These are phyloP conservation scores for Pterocles burchelli DNA, from an alignment of 2,113 vertebrate species.

Conservation along the genomic window DNA sequence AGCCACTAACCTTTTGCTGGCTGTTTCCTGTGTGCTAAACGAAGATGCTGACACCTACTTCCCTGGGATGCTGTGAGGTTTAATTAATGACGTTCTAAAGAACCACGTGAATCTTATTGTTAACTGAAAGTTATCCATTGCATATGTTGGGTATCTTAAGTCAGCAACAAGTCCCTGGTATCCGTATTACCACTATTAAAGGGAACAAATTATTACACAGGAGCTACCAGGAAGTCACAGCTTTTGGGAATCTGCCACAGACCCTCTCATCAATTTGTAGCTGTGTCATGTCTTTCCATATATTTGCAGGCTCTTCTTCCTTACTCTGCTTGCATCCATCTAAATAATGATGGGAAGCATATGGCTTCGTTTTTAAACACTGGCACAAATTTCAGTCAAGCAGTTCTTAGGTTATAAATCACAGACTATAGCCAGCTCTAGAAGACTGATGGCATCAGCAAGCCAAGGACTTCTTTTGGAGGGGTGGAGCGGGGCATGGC, in stretches of 20 bases:
- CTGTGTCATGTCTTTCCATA: background rate
- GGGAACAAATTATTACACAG: background rate
- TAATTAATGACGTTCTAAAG: background rate
- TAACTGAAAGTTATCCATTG: background rate
- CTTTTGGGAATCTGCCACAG: background rate
- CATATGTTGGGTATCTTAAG: background rate
- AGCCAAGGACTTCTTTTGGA: background rate
- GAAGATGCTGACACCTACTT: background rate
- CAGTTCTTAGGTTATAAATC: background rate
- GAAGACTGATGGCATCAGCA: background rate
- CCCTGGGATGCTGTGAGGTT: background rate
- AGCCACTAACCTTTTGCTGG: background rate
- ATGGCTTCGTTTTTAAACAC: conserved; percentile 27
- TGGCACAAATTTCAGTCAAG: background rate
- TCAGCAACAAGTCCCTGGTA: background rate
- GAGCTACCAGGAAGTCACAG: background rate
- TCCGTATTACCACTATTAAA: background rate
- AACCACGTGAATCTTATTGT: background rate
- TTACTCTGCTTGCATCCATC: background rate
- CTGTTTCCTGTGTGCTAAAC: background rate
- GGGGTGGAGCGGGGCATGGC: background rate
- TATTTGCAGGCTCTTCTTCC: background rate
- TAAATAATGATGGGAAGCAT: background rate
- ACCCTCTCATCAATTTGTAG: background rate
- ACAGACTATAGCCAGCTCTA: background rate